Evolutionary conservation across 2,888 invertebrate genomes (phyloP).

Genomic region (Odontomyia ornata): DNA sequence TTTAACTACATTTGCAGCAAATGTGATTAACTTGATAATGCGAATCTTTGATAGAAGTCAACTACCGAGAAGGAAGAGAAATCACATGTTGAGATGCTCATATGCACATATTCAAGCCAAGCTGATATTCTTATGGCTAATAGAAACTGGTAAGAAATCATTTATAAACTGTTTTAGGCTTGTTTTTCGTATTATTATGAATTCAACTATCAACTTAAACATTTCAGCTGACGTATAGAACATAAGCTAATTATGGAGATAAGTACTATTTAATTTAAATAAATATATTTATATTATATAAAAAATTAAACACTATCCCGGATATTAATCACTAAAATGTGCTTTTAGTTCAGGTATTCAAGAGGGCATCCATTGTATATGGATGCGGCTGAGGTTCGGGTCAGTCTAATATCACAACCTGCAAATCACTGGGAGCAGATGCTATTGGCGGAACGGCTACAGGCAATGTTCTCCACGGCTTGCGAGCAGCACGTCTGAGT

Average conservation of each 20-base stretch:
- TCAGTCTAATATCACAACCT: constrained; percentile 81
- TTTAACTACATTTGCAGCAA: neutral
- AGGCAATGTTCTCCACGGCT: constrained; percentile 78
- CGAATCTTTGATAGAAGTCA: neutral
- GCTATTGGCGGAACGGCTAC: constrained; percentile 59
- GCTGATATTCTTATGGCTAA: neutral
- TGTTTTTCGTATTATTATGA: neutral
- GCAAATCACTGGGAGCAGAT: constrained; percentile 67
- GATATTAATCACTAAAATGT: constrained; percentile 44
- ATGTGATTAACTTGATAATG: constrained; percentile 28
- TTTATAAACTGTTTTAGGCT: neutral
- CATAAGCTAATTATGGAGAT: constrained; percentile 33
- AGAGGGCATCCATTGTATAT: constrained; percentile 73
- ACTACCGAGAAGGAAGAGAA: neutral
- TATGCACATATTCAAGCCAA: constrained; percentile 13
- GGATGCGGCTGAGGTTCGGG: constrained; percentile 68
- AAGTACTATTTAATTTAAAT: constrained; percentile 45
- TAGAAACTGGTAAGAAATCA: neutral
- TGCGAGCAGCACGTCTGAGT: constrained; percentile 83
- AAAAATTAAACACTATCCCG: constrained; percentile 41
- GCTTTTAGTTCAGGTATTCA: constrained; percentile 43
- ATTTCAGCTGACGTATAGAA: constrained; percentile 18
- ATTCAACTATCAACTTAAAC: constrained; percentile 26
- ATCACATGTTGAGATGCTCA: neutral
- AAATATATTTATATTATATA: constrained; percentile 41